Conservation (phyloP, 2,888 invertebrate species). For the Macroteleia sp. region DNA sequence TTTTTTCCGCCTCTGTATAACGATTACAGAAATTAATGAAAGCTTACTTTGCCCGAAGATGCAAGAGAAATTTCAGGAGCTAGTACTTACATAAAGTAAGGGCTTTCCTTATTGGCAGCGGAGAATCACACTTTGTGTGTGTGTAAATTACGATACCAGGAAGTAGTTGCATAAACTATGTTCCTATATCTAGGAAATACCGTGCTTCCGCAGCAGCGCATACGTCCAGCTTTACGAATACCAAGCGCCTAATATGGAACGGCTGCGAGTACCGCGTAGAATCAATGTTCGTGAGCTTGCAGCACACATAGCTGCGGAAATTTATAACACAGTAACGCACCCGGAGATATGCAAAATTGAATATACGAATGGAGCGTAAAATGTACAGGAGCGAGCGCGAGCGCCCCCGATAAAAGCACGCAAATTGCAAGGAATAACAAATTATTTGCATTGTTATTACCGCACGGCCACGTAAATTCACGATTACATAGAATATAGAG, state of each 20-base stretch:
- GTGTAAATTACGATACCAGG: conserved; percentile 65
- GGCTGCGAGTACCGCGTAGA: conserved; percentile 41
- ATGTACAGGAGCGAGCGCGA: conserved; percentile 17
- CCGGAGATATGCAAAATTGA: conserved; percentile 61
- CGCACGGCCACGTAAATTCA: conserved; percentile 19
- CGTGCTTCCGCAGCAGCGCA: conserved; percentile 32
- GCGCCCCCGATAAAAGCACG: conserved; percentile 44
- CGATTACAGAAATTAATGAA: no score
- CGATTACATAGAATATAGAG: conserved; percentile 20
- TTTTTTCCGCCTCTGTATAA: no score
- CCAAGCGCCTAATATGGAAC: conserved; percentile 53
- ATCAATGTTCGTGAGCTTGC: conserved; percentile 60
- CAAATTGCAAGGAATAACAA: conserved; percentile 52
- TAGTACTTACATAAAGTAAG: conserved; percentile 45
- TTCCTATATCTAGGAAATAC: conserved; percentile 42
- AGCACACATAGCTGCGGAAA: conserved; percentile 34
- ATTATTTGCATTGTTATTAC: conserved; percentile 53
- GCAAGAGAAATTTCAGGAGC: background rate
- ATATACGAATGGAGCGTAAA: conserved; percentile 57
- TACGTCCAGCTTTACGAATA: conserved; percentile 62
- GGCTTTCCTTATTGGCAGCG: conserved; percentile 55
- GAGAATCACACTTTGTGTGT: conserved; percentile 57
- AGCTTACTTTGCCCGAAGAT: no score
- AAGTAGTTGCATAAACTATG: conserved; percentile 66
- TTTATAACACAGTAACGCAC: conserved; percentile 50